Conservation (phyloP, 2,888 invertebrate genomes). For the Diploptera punctata region DNA sequence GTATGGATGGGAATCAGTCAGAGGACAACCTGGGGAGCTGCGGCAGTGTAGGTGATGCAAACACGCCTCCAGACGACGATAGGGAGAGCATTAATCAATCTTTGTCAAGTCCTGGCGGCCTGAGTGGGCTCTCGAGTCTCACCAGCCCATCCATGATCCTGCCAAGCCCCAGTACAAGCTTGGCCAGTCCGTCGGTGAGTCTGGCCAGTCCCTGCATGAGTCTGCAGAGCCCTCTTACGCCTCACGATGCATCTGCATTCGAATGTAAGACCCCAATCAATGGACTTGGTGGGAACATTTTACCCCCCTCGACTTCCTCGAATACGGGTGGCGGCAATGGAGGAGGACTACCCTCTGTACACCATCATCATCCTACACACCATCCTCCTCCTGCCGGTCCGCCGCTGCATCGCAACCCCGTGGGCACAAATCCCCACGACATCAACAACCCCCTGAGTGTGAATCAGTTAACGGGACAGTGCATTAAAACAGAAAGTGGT, state of each 20-base stretch:
- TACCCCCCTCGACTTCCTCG: slow-evolving; percentile 52
- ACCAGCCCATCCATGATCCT: slow-evolving; percentile 75
- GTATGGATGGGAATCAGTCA: slow-evolving; percentile 68
- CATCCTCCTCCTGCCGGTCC: slow-evolving; percentile 54
- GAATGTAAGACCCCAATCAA: slow-evolving; percentile 44
- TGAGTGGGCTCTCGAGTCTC: slow-evolving; percentile 71
- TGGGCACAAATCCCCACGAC: slow-evolving; percentile 90
- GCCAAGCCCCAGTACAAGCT: slow-evolving; percentile 79
- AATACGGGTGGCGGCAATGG: slow-evolving; percentile 27
- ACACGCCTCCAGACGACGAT: slow-evolving; percentile 69
- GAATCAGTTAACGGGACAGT: slow-evolving; percentile 84
- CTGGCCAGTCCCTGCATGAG: slow-evolving; percentile 64
- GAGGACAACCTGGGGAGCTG: slow-evolving; percentile 81
- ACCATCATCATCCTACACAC: slow-evolving; percentile 56
- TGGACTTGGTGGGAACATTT: slow-evolving; percentile 19
- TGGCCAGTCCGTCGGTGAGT: slow-evolving; percentile 68
- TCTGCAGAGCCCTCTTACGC: slow-evolving; percentile 58
- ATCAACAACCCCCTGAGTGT: slow-evolving; percentile 92
- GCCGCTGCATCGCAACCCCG: slow-evolving; percentile 73
- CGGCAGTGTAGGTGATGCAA: slow-evolving; percentile 78
- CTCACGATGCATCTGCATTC: slow-evolving; percentile 49
- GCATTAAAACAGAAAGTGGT: slow-evolving; percentile 54
- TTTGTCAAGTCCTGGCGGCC: slow-evolving; percentile 65
- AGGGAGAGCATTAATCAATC: slow-evolving; percentile 69
- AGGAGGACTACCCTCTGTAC: background rate